Evolutionary conservation across 2,113 vertebrate genomes (phyloP).

Genomic region (Agapornis roseicollis): DNA sequence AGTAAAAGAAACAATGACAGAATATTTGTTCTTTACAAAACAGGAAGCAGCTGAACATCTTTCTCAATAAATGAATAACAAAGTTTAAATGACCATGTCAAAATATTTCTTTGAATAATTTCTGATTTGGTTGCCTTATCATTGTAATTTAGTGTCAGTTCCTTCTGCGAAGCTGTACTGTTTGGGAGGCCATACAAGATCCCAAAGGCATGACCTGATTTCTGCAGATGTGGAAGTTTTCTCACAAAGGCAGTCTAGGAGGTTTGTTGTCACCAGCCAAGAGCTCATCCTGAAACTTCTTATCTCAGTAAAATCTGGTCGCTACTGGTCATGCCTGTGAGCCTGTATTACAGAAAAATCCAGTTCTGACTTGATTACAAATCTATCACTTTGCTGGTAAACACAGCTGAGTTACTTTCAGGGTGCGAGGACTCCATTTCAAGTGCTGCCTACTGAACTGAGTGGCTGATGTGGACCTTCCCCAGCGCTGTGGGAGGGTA

Average conservation of each 20-base stretch:
- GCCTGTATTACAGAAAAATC: accelerated
- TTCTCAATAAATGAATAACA: neutral
- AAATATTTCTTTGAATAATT: neutral
- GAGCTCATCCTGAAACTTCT: neutral
- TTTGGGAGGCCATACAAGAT: neutral
- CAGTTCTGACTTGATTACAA: neutral
- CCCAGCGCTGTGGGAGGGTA: neutral
- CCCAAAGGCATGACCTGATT: neutral
- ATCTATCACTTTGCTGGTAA: no score
- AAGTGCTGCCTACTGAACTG: neutral
- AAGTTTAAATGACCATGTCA: neutral
- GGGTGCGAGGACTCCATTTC: neutral
- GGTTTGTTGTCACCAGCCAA: neutral
- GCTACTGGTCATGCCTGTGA: accelerated
- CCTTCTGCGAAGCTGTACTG: neutral
- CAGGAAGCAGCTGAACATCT: accelerated
- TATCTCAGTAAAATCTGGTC: neutral
- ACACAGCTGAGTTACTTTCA: neutral
- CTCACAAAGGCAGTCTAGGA: neutral
- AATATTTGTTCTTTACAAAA: neutral
- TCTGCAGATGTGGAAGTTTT: neutral
- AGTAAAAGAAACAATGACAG: neutral
- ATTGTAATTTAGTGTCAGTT: neutral
- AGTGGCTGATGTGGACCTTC: accelerated
- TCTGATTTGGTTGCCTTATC: neutral